These are phyloP conservation scores for Fulmarus glacialis DNA, from an alignment of 2,113 vertebrate genomes.

Conservation along the genomic window DNA sequence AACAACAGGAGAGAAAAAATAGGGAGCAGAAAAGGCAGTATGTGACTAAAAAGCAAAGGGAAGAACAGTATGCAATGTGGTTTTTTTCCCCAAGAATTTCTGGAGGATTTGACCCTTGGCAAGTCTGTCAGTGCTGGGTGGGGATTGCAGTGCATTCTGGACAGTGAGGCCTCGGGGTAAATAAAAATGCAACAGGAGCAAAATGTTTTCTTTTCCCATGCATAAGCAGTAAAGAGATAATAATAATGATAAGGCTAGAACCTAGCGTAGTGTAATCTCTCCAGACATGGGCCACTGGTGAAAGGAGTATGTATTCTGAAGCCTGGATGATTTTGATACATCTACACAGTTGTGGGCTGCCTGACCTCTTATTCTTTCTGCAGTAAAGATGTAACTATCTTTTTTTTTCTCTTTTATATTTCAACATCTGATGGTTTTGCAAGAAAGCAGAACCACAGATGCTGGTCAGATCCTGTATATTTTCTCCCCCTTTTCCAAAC, in stretches of 20 bases:
- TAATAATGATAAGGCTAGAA: neutral
- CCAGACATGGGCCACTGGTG: neutral
- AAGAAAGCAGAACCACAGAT: neutral
- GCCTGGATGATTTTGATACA: neutral
- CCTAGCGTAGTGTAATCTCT: neutral
- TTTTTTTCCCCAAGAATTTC: neutral
- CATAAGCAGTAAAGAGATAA: neutral
- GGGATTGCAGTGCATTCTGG: neutral
- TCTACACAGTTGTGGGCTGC: neutral
- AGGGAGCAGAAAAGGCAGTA: neutral
- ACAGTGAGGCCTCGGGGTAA: neutral
- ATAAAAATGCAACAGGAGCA: neutral
- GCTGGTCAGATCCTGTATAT: neutral
- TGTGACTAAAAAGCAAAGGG: neutral
- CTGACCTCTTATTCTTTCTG: neutral
- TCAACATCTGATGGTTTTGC: neutral
- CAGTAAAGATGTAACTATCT: neutral
- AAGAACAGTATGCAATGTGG: neutral
- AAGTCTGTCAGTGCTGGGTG: neutral
- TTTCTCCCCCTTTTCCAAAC: neutral
- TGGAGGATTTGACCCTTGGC: neutral
- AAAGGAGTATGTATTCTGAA: neutral
- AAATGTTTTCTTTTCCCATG: neutral
- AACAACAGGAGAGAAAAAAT: neutral
- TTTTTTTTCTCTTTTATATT: neutral